phyloP scores from a whole-genome alignment of 2,888 invertebrate genomes.

The Melangyna quadrimaculata region DNA sequence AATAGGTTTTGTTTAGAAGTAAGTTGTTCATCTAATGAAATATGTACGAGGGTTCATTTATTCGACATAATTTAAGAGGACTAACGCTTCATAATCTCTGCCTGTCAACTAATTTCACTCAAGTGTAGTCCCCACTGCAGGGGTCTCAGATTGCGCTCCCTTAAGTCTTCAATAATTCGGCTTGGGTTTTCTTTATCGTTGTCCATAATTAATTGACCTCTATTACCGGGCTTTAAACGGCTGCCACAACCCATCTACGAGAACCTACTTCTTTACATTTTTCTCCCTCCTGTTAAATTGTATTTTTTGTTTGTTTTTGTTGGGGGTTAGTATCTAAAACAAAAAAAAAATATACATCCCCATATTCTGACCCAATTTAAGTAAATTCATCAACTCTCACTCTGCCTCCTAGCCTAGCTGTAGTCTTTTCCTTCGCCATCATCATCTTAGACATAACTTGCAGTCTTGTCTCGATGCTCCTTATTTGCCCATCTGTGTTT shows the following conservation, averaged over 20 bases:
- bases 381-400: conserved; percentile 59
- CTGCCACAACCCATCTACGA: conserved; percentile 22
- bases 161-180: conserved; percentile 54
- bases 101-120: conserved; percentile 46
- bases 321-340: background rate
- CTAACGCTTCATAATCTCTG: conserved; percentile 26
- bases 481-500: conserved; percentile 55
- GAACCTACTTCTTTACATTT: background rate
- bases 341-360: conserved; percentile 13
- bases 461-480: conserved; percentile 4
- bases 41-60: background rate
- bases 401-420: background rate
- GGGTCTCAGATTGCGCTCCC: conserved; percentile 32
- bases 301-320: background rate
- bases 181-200: conserved; percentile 48
- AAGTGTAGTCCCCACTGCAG: background rate
- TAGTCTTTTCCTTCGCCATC: conserved; percentile 40
- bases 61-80: conserved; percentile 2
- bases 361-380: conserved; percentile 47
- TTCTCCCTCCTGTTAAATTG: background rate
- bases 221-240: conserved; percentile 61
- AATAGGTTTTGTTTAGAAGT: conserved; percentile 6
- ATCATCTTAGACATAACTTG: conserved; percentile 35
- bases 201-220: conserved; percentile 66
- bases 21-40: background rate